Percentiles rank a stretch among this genome's conserved stretches.
Evolutionary conservation across 2,113 vertebrate genomes (phyloP).

Genomic region (Neoarius graeffei): DNA sequence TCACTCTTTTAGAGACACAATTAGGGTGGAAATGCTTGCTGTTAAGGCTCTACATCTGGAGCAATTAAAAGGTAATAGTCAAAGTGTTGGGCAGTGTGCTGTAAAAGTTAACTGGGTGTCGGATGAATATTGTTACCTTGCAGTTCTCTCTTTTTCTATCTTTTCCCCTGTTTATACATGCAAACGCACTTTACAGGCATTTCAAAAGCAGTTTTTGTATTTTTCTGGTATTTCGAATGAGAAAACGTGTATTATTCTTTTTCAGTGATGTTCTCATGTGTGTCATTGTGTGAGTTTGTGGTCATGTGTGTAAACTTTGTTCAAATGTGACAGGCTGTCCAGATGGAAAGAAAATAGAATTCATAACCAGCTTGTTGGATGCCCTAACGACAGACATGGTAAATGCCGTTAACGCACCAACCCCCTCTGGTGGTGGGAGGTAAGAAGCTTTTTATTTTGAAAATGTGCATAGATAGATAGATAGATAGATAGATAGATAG

Average conservation of each 20-base stretch:
- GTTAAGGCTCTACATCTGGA: slow-evolving; percentile 73
- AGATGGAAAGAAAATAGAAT: slow-evolving; percentile 95
- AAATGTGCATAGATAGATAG: not conserved
- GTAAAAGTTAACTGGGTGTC: slow-evolving; percentile 71
- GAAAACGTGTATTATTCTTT: not conserved
- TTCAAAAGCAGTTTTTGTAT: not conserved
- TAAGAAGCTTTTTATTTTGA: slow-evolving; percentile 70
- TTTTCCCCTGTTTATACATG: slow-evolving; percentile 48
- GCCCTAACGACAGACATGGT: slow-evolving; percentile 99
- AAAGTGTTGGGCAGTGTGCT: slow-evolving; percentile 69
- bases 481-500: too few species aligned
- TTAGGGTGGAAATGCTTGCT: slow-evolving; percentile 65
- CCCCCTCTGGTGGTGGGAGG: slow-evolving; percentile 94
- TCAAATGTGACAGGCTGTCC: slow-evolving; percentile 84
- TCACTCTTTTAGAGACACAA: slow-evolving; percentile 72
- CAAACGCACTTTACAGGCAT: not conserved
- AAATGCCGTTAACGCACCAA: slow-evolving; percentile 94
- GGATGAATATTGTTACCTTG: slow-evolving; percentile 57
- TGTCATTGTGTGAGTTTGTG: not conserved
- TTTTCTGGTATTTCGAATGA: not conserved
- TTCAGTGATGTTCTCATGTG: not conserved
- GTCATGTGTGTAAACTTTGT: not conserved
- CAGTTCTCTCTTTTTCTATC: slow-evolving; percentile 52
- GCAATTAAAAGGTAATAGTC: slow-evolving; percentile 70
- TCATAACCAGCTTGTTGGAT: slow-evolving; percentile 95